Evolutionary conservation across 2,888 invertebrate genomes (phyloP), one percentile per base, ranked within the genome.

Genomic region (Zhuqinia jingwanae): DNA sequence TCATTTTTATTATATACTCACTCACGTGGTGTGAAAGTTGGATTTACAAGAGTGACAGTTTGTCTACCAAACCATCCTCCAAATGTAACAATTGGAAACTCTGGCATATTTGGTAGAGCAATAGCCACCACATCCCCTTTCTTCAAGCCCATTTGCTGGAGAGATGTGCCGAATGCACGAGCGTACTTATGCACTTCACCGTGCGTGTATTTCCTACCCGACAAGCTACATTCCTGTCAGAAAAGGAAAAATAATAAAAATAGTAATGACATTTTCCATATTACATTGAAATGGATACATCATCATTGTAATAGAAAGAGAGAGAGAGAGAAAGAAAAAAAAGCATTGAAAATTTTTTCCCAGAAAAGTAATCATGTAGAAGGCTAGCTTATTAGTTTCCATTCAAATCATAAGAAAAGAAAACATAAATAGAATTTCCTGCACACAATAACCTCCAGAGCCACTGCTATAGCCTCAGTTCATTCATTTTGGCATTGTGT

Each of bases 31-130:
- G 90, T 89, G 27, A 91, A 91, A 6, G 89, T 86, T 6, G 91
- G 91, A 88, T 91, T 92, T n/a, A 91, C 87, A 6, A 91, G 88
- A 20, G 91, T 90, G 30, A 88, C 89, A 8, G 89, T 83, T 15
- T 90, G 88, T 10, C 91, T 90, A n/a, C 91, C 90, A 47, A 88
- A 85, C 70, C 90, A 87, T 0, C 89, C 84, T 45, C 90, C 91
- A 56, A 89, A 87, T 20, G 91, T 85, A 30, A 89, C 65, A 13
- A 91, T 75, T 6, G 90, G 82, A 82, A 89, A 91, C 56, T 92
- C 91, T 8, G 91, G 91, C 56, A 90, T 84, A 63, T 91, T 91
- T 20, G 91, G 91, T 5, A 90, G 78, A n/a, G 90, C 88, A 56
- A 91, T 81, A 15, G 88, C 91, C 11, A 91, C 70, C 8, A 91